Base-by-base conservation (phyloP, 1,140 invertebrate genomes). In the Xylocopa sonorina region DNA sequence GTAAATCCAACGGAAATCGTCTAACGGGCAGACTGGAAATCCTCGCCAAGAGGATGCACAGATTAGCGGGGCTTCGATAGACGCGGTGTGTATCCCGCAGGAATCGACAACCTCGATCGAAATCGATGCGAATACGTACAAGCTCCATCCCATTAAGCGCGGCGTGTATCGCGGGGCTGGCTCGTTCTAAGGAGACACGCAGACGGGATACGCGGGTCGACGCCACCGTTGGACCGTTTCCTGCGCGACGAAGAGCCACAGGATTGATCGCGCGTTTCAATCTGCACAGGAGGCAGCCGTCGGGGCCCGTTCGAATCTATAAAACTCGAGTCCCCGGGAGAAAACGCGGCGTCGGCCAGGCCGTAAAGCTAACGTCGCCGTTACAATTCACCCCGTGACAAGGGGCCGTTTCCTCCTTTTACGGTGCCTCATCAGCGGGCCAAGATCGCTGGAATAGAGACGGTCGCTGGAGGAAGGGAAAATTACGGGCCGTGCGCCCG, bases 381-480 rank as follows among this genome's bases (percentile, higher is more conserved):
- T 78, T 66, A 72, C 53, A 66, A 67, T 46, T 50, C 21, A 24
- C 10, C 9, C 24, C 46, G 34, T 51, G 67, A 81, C 68, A 53
- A 82, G 41, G 71, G 63, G n/a, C 69, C 43, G 34, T 55, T 78
- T 50, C 60, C 50, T n/a, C 0, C 41, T 78, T 78, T 82, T 82
- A 69, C 51, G 41, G 51, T 21, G 27, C 6, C 41, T 57, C 68
- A 73, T 82, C 50, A 68, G 81, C 69, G 41, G 27, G n/a, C n/a
- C n/a, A 18, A n/a, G 57, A 78, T 46, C 53, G 34, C n/a, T 55
- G 3, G 12, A 9, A n/a, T n/a, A 43, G 4, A 57, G 62, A 76
- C 9, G 7, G 34, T 7, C 53, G 6, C 41, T n/a, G n/a, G n/a
- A n/a, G n/a, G 0, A 2, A 0, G 3, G 21, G 16, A 7, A 3